Conservation (phyloP, 1,140 invertebrate species). For the Ridgeia piscesae region DNA sequence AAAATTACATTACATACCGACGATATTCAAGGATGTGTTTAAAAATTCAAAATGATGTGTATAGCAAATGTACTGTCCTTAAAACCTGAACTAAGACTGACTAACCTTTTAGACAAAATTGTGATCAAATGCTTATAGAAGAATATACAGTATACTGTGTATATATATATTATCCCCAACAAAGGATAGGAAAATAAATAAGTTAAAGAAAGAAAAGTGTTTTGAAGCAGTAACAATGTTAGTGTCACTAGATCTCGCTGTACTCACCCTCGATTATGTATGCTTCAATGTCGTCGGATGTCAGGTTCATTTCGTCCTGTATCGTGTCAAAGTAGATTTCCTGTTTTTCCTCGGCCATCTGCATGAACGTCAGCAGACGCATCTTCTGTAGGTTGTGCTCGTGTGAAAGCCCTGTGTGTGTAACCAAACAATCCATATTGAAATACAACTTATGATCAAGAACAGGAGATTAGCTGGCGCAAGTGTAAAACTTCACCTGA, state of each 20-base stretch:
- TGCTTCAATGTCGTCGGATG: conserved; percentile 84
- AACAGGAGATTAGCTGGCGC: not conserved
- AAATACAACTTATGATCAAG: conserved; percentile 28
- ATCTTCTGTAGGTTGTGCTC: conserved; percentile 96
- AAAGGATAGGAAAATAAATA: not conserved
- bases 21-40: no score
- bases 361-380: conserved; percentile 94
- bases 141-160: not conserved
- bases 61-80: no score
- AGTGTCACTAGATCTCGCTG: not conserved
- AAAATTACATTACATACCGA: no score
- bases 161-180: not conserved
- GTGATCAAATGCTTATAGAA: not conserved
- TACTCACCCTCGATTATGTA: conserved; percentile 91
- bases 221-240: not conserved
- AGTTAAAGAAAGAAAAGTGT: not conserved
- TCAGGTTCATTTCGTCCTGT: conserved; percentile 83
- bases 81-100: no score
- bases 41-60: no score
- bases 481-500: not conserved
- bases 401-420: conserved; percentile 78
- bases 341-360: conserved; percentile 86
- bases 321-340: conserved; percentile 89
- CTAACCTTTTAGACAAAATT: not conserved
- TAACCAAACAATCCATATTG: not conserved